Evolutionary conservation across 2,113 vertebrate species (phyloP), one percentile per base, ranked within the genome.

Genomic region (Triplophysa dalaica): DNA sequence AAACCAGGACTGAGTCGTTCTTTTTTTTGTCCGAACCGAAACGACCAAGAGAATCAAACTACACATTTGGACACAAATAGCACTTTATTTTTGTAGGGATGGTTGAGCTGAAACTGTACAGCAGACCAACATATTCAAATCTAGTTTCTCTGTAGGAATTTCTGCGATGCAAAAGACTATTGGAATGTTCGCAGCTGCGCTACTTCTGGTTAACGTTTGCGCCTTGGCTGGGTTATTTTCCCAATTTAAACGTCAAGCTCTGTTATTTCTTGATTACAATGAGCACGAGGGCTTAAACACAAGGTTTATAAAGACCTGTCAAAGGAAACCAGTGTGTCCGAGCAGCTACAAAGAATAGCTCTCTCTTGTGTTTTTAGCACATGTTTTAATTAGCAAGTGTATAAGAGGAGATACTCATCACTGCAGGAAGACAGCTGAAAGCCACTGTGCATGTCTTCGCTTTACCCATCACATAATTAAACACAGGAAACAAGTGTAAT

Each of bases 301-400:
- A 58, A 3, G 9, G 64, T 33, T 78, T 63, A 38, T 22, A n/a
- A 63, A 38, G n/a, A 64, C 56, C 43, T 1, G 41, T 72, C 78
- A 21, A 50, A 64, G 24, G 24, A 16, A 38, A 63, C 48, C 63
- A 50, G 21, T 17, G 68, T 72, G 33, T 61, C 33, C 4, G 48
- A 50, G 70, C 80, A 19, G 24, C 66, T 29, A 41, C 68, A 50
- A 70, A 75, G 54, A 50, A 50, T 54, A 68, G 33, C 26, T 14
- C 10, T 24, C 13, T 26, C 66, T 64, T 13, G 1, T 79, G 60
- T 41, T 64, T 82, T 81, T 77, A 69, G 26, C 5, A 50, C 70
- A 72, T 65, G 62, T 77, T 78, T 70, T 81, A 81, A 86, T 84
- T 81, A 85, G 68, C 26, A 19, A 9, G 70, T 13, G 33, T 80